These are phyloP conservation scores for Bovichtus diacanthus DNA, from an alignment of 2,797 vertebrate genomes.

Conservation along the genomic window DNA sequence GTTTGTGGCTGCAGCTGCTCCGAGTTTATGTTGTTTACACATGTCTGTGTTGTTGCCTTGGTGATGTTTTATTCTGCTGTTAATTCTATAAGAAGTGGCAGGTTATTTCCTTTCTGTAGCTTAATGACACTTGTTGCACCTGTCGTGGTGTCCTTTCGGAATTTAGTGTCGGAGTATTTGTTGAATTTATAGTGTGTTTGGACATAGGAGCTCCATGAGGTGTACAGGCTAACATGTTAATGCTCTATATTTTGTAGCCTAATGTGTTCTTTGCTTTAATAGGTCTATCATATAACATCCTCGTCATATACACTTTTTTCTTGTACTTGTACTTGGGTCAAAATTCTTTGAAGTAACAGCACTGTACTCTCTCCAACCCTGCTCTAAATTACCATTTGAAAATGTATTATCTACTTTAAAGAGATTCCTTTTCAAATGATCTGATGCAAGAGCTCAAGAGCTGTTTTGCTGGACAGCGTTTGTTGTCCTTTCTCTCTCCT, in stretches of 20 bases:
- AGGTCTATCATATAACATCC: neutral
- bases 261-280: too few species aligned
- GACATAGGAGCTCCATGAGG: neutral
- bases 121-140: neutral
- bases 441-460: constrained; percentile 18
- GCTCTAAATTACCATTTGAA: constrained; percentile 24
- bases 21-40: neutral
- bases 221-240: neutral
- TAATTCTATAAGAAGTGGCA: neutral
- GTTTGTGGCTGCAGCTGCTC: neutral
- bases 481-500: constrained; percentile 51
- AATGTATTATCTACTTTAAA: neutral
- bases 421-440: constrained; percentile 28
- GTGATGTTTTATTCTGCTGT: neutral
- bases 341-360: neutral
- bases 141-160: neutral
- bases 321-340: neutral
- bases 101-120: neutral
- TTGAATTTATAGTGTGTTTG: too few species aligned
- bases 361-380: neutral
- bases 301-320: neutral
- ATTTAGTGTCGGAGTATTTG: too few species aligned
- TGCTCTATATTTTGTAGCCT: neutral
- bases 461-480: constrained; percentile 46
- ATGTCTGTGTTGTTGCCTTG: neutral